Conservation (phyloP, 2,888 invertebrate species). For the Desoria tigrina region DNA sequence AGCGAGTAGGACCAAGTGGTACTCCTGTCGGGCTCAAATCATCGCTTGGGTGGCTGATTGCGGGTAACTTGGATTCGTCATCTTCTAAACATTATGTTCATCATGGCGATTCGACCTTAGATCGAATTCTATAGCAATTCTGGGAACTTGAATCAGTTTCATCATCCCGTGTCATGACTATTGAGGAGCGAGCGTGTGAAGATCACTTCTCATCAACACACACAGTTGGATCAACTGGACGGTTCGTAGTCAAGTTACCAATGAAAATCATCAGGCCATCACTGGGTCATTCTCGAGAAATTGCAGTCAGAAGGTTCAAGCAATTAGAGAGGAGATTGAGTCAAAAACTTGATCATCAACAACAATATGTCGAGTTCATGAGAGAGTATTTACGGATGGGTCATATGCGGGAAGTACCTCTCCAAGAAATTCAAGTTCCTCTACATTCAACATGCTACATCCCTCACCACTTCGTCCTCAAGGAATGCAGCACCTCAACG, state of each 20-base stretch:
- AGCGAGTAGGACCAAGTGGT: slow-evolving; percentile 4
- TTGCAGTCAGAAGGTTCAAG: slow-evolving; percentile 7
- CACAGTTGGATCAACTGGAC: background rate
- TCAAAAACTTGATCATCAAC: background rate
- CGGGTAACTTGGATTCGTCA: background rate
- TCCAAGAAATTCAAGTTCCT: no score
- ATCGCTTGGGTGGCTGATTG: slow-evolving; percentile 30
- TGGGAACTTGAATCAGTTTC: slow-evolving; percentile 28
- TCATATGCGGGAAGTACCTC: slow-evolving; percentile 27
- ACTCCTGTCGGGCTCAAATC: slow-evolving; percentile 23
- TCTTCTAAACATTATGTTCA: no score
- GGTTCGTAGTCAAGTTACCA: slow-evolving; percentile 8
- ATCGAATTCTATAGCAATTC: slow-evolving; percentile 15
- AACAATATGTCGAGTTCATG: slow-evolving; percentile 28
- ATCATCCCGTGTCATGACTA: background rate
- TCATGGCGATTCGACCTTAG: background rate
- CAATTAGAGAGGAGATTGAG: slow-evolving; percentile 17
- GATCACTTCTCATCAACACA: slow-evolving; percentile 7
- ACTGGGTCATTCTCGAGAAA: background rate
- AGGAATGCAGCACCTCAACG: slow-evolving; percentile 32
- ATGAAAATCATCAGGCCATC: background rate
- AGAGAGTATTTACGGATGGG: slow-evolving; percentile 23
- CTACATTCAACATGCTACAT: background rate
- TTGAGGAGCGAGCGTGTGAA: slow-evolving; percentile 27
- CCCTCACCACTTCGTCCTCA: slow-evolving; percentile 43